phyloP scores from a whole-genome alignment of 2,113 vertebrate genomes.

The Dicrurus megarhynchus region DNA sequence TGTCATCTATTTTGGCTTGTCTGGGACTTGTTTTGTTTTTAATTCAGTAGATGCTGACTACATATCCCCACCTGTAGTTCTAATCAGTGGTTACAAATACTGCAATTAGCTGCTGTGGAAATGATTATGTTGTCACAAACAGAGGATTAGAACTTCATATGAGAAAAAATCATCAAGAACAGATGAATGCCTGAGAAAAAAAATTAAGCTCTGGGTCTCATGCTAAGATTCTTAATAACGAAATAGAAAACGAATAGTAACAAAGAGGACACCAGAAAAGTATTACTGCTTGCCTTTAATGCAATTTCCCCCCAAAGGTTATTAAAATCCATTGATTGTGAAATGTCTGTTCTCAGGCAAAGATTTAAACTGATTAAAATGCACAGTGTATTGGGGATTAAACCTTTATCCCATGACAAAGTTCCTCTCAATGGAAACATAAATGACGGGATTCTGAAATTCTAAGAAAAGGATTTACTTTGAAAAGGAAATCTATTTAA shows the following conservation, averaged over 20 bases:
- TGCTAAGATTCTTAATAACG: constrained; percentile 13
- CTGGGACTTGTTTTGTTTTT: constrained; percentile 1
- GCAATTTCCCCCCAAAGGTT: background rate
- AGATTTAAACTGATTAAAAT: constrained; percentile 55
- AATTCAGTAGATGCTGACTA: constrained; percentile 37
- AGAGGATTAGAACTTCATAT: constrained; percentile 53
- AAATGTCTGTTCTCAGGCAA: constrained; percentile 16
- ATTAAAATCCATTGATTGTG: constrained; percentile 41
- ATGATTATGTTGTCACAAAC: constrained; percentile 70
- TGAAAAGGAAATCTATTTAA: background rate
- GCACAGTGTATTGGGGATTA: constrained; percentile 12
- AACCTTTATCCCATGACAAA: constrained; percentile 38
- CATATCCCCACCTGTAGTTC: constrained; percentile 40
- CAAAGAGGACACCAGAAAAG: background rate
- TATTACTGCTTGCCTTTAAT: background rate
- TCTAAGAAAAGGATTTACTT: constrained; percentile 39
- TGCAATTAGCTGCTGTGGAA: constrained; percentile 60
- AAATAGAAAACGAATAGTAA: background rate
- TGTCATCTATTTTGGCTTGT: background rate
- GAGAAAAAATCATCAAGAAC: constrained; percentile 1
- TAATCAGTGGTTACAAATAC: constrained; percentile 63
- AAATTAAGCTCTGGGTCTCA: background rate
- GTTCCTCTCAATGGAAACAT: background rate
- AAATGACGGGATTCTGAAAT: constrained; percentile 14
- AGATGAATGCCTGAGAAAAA: constrained; percentile 43